Base-by-base conservation (phyloP, 2,888 invertebrate genomes). In the Bembecia ichneumoniformis region DNA sequence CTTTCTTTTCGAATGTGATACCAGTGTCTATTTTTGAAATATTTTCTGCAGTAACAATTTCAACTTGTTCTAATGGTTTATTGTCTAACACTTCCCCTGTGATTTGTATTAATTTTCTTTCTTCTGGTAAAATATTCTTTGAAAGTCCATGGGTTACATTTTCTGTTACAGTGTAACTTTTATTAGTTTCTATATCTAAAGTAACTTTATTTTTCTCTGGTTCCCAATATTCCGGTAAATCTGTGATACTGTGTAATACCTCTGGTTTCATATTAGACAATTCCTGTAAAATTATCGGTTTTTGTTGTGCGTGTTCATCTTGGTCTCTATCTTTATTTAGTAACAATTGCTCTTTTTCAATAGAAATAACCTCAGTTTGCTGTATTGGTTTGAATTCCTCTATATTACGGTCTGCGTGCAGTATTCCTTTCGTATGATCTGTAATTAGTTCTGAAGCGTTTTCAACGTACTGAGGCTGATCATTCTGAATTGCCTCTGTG, bases 121-220 rank as follows among this genome's bases (percentile, higher is more conserved):
- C 71, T 20, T 73, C 58, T 5, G 72, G 65, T 50, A 58, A 58
- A 20, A 90, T 79, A 50, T 73, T 55, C 46, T 75, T 74, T n/a
- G 88, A 78, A 53, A 75, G 75, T 59, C 90, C 89, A 3, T 84
- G 82, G 20, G 64, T 49, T 14, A 74, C 44, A 50, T 74, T 71
- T 67, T 83, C 77, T 15, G 62, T 60, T 9, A 77, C 68, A 28
- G 60, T 60, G 53, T 67, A 80, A 43, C 70, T 74, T 56, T 72
- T 71, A 51, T 71, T 63, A 11, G 73, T 60, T 64, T 76, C 72
- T 43, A 82, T 40, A 48, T 74, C 72, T 35, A 70, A 16, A 17
- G 54, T 57, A 15, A 74, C 80, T 55, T 62, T 64, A 48, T 56
- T 74, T 35, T 48, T 49, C 48, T 74, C 72, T 35, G 66, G 57